Conservation (phyloP, 2,113 vertebrate genomes). For the Sceloporus undulatus region DNA sequence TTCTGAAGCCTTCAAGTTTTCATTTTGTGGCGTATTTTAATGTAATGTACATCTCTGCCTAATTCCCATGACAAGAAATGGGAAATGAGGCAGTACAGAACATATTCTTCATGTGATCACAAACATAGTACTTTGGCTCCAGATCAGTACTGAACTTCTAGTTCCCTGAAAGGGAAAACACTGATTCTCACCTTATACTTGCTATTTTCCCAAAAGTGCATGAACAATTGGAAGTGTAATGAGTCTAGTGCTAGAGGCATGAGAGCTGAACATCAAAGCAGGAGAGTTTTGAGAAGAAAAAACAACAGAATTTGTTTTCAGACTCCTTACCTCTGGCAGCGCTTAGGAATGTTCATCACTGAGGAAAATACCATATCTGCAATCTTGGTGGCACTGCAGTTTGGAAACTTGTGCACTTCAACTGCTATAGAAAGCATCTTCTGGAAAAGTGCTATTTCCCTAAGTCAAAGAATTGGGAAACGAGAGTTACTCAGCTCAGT, state of each 20-base stretch:
- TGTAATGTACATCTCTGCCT: too few species aligned
- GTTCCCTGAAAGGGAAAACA: neutral
- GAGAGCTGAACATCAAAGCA: neutral
- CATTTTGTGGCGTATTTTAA: too few species aligned
- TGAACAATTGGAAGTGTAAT: neutral
- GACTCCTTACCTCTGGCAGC: conserved; percentile 86
- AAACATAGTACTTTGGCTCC: neutral
- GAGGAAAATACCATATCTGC: conserved; percentile 85
- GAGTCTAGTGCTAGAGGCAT: neutral
- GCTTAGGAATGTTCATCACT: conserved; percentile 80
- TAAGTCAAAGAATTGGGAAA: conserved; percentile 62
- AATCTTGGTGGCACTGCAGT: conserved; percentile 86
- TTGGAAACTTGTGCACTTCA: conserved; percentile 91
- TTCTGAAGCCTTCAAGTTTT: too few species aligned
- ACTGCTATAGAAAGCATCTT: conserved; percentile 90
- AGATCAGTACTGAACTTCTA: neutral
- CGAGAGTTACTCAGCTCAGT: neutral
- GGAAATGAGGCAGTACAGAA: neutral
- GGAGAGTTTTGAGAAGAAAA: neutral
- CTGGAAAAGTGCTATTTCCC: conserved; percentile 87
- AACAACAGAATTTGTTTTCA: neutral
- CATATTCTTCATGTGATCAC: neutral
- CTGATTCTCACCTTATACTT: neutral
- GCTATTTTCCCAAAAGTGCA: neutral
- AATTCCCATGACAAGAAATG: neutral